Evolutionary conservation across 2,797 vertebrate genomes (phyloP).

Genomic region (Betta splendens): DNA sequence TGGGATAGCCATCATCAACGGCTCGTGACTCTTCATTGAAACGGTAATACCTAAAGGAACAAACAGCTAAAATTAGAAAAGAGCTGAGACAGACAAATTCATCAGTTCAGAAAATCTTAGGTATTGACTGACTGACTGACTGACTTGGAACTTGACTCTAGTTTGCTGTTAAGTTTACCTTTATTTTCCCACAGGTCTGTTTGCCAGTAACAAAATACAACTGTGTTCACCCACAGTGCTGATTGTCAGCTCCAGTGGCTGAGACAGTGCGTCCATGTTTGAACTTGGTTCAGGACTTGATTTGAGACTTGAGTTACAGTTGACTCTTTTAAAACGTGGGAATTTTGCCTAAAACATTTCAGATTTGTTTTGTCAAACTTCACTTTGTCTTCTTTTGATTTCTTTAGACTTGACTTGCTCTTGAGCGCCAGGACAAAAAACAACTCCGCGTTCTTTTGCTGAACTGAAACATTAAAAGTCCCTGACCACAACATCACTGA

Average conservation of each 20-base stretch:
- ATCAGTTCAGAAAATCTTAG: too few relatives aligned
- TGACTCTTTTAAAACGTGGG: neutral
- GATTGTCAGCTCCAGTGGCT: too few relatives aligned
- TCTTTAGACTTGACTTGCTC: slow-evolving; percentile 2
- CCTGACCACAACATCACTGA: slow-evolving; percentile 1
- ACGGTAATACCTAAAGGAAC: slow-evolving; percentile 86
- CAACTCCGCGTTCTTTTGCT: slow-evolving; percentile 9
- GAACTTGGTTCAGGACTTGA: too few relatives aligned
- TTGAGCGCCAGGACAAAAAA: slow-evolving; percentile 1
- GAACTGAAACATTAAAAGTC: neutral
- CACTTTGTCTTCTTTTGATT: neutral
- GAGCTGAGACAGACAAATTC: neutral
- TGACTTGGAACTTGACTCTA: neutral
- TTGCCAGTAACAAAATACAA: too few relatives aligned
- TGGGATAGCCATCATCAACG: slow-evolving; percentile 89
- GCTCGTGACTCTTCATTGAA: slow-evolving; percentile 84
- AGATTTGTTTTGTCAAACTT: neutral
- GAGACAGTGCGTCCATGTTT: too few relatives aligned
- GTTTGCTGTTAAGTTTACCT: too few relatives aligned
- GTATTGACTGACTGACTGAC: too few relatives aligned
- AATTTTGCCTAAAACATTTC: neutral
- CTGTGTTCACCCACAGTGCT: too few relatives aligned
- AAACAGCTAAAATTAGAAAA: too few relatives aligned
- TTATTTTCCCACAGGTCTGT: too few relatives aligned
- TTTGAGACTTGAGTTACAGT: neutral